Base-by-base conservation (phyloP, 2,113 vertebrate species). In the Hemiprocne comata region DNA sequence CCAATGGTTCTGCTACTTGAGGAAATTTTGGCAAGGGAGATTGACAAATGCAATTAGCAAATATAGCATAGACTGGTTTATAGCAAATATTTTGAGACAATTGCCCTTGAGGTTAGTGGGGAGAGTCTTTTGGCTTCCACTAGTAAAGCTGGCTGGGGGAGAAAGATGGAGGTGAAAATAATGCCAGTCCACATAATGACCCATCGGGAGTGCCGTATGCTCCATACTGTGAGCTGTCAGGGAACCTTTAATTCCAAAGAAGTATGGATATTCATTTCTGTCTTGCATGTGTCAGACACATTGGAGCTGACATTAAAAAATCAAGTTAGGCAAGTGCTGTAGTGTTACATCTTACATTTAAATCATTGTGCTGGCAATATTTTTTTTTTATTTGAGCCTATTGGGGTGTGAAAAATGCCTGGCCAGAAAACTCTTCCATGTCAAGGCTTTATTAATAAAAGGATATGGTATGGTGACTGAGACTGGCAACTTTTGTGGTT, bases 401-500 rank as follows among this genome's bases (percentile, higher is more conserved):
- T 95, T 95, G 86, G 89, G 62, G 93, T 95, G 94, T 97, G 95
- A 97, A 97, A 95, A 95, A 96, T 91, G 72, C 92, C 87, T 97
- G 95, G 96, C 94, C 93, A 94, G 81, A 85, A 95, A 97, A 81
- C 42, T 64, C 54, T 75, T 89, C 84, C 19, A 17, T 93, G 84
- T 90, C 95, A 96, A 92, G 55, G 62, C 51, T 95, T 72, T 93
- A 11, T 79, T 97, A 97, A 94, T 95, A 95, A 96, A 88, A 85
- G 13, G 26, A 93, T 50, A 87, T 80, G 20, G 25, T 66, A 71
- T 19, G 14, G 55, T 73, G 84, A 79, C 65, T 94, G 62, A 89
- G 36, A 81, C n/a, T 79, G 85, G 91, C 58, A 77, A 83, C 31
- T 81, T 90, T n/a, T 67, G 33, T n/a, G 33, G 5, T n/a, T 53